Percentiles rank a stretch among this genome's conserved stretches.
These are phyloP conservation scores for Cuniculus paca DNA, from an alignment of 2,797 vertebrate genomes.

Conservation along the genomic window DNA sequence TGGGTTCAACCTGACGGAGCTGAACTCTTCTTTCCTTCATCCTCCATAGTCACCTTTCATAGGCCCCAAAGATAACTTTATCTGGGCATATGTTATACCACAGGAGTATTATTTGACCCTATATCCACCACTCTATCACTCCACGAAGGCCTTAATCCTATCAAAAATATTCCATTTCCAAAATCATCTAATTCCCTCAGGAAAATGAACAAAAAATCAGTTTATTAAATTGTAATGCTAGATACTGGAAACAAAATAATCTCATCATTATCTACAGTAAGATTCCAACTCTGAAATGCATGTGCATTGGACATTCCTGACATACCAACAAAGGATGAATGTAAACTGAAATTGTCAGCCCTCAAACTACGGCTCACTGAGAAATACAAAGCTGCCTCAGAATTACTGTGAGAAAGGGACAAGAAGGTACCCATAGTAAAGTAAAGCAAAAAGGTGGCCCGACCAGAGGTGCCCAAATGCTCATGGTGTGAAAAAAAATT, in stretches of 20 bases:
- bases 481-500: not conserved
- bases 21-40: not conserved
- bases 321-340: not conserved
- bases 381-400: not conserved
- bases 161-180: constrained; percentile 25
- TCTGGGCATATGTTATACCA: not conserved
- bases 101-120: not conserved
- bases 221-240: constrained; percentile 29
- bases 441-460: too few species aligned
- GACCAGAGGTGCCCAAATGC: not conserved
- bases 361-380: not conserved
- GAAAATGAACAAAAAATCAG: not conserved
- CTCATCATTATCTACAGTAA: not conserved
- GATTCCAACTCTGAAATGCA: constrained; percentile 3
- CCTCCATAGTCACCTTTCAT: not conserved
- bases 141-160: not conserved
- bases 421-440: too few species aligned
- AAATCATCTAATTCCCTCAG: not conserved
- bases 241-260: constrained; percentile 21
- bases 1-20: not conserved
- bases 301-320: not conserved
- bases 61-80: not conserved
- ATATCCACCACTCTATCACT: not conserved
- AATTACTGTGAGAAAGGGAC: not conserved
- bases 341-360: constrained; percentile 8